Evolutionary conservation across 2,888 invertebrate species (phyloP), one percentile per base, ranked within the genome.

Genomic region (Hypercompe scribonia): DNA sequence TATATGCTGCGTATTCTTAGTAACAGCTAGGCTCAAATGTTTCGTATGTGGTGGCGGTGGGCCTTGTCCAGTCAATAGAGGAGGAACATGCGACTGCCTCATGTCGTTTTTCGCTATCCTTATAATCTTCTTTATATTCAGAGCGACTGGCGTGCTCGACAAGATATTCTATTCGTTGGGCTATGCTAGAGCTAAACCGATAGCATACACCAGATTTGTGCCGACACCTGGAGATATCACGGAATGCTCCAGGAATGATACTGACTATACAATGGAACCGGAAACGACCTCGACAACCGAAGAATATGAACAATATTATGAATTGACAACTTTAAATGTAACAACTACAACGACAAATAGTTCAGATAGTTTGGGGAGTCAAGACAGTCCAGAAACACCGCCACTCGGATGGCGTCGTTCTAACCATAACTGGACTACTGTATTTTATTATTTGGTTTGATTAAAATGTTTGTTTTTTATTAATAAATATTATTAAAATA

Each of bases 1-100:
- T 0, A 91, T 95, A 58, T 94, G 94, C 74, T 74, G 90, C 3
- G 90, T 94, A 31, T 94, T 95, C 64, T 65, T 94, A 7, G 58
- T 93, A 7, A 92, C 94, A 3, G 87, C 94, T 0, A 86, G 88
- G 46, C 78, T 94, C 24, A 93, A 92, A 74, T 93, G 92, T 61
- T 88, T 94, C 89, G 94, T 94, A 54, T 91, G 94, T 0, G 67
- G 72, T n/a, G 94, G 94, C 0, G 92, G 93, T 0, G 94, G 94
- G 0, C 89, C 90, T 0, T 93, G 94, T 34, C 91, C 92, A 0
- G 90, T 90, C 2, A 90, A 88, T 61, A 88, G 94, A 28, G 69
- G 69, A 31, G 69, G 69, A 64, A 87, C 90, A 0, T 92, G 93
- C 74, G 94, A 94, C 75, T 94, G 92, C 31, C 77, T 94, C 0